Percentiles rank a stretch among this genome's conserved stretches.
Conservation (phyloP, 2,113 vertebrate genomes). For the Cyphomyrus plagiostoma region DNA sequence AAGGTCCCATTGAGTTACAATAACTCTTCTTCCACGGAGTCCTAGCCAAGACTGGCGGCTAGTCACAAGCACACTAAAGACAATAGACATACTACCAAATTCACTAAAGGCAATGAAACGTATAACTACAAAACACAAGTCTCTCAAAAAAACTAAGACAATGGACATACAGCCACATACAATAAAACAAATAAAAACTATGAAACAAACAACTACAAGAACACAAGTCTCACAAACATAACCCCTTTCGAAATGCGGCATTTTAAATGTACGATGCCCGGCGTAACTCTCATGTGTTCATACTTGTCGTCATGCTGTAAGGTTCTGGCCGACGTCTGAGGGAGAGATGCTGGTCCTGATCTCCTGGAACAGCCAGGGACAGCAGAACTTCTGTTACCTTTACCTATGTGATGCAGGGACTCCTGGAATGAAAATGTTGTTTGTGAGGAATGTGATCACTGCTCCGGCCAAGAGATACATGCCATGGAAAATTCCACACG, state of each 20-base stretch:
- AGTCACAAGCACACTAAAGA: no score
- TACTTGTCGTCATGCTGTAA: background rate
- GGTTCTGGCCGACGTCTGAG: background rate
- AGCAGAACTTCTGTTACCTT: background rate
- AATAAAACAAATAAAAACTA: no score
- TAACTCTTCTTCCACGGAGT: no score
- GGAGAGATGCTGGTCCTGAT: background rate
- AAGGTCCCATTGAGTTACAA: no score
- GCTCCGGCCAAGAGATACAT: background rate
- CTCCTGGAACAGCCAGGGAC: background rate
- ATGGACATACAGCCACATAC: no score
- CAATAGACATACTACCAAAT: no score
- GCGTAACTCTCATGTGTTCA: background rate
- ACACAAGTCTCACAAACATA: background rate
- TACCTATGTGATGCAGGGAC: background rate
- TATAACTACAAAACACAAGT: no score
- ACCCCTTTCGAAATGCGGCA: background rate
- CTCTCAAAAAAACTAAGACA: no score
- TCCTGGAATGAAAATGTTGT: background rate
- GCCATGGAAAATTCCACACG: background rate
- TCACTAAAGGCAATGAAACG: no score
- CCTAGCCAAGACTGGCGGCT: no score
- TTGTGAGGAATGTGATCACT: background rate
- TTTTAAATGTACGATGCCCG: background rate
- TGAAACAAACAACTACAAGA: no score